Base-by-base conservation (phyloP, 2,113 vertebrate species). In the Channa maculata region DNA sequence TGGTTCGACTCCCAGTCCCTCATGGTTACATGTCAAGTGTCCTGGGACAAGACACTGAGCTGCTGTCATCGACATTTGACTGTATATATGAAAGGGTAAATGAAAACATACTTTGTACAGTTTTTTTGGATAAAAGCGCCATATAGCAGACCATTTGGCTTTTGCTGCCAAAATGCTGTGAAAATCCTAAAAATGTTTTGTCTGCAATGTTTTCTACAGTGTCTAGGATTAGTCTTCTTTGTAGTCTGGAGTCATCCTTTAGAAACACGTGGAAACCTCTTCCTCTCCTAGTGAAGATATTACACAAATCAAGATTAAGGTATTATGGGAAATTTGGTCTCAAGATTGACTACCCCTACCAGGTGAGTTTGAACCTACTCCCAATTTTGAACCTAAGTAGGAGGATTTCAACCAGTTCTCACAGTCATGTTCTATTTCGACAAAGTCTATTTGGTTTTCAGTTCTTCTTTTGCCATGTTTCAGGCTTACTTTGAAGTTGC, bases 401-500 rank as follows among this genome's bases (percentile, higher is more conserved):
- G 3, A 5, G 14, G 13, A 50, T 44, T 5, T 48, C 15, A 46
- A 33, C 1, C 34, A 1, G 8, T 73, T 71, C n/a, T 53, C 11
- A 8, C 24, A 24, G 24, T 24, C 24, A 24, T 36, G 15, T 55
- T 33, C 6, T 52, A 8, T 36, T 50, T 36, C 15, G 41, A 41
- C n/a, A 43, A 24, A 54, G 5, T 7, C 10, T 24, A 3, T 8
- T 44, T 10, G 13, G 5, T 8, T 37, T 8, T 36, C 0, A 6
- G 24, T 73, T 2, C 2, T 58, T 6, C 10, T 37, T 55, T 24
- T 68, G 6, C 59, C 15, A 44, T 55, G 38, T 83, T 81, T 61
- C 88, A 98, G 97, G 95, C 95, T 3, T 97, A 96, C 86, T 95
- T 98, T 85, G 96, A 98, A 92, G 96, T 99, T 53, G 96, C 96